Conservation (phyloP, 2,113 vertebrate genomes). For the Caranx ignobilis region DNA sequence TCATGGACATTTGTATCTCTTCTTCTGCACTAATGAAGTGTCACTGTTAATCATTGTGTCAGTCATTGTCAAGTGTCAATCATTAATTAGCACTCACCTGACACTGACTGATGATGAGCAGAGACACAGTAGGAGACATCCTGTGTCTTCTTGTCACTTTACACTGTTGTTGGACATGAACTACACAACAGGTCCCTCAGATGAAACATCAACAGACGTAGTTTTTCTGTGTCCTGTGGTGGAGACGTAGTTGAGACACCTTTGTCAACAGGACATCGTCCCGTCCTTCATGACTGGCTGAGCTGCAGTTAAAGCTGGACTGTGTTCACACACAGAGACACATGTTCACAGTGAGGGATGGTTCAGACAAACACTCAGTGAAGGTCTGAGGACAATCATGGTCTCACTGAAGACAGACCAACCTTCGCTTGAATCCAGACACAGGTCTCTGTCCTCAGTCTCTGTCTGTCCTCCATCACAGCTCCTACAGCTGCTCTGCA, state of each 20-base stretch:
- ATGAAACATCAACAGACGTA: neutral
- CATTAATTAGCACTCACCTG: constrained; percentile 42
- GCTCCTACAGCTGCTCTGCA: too few relatives aligned
- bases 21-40: constrained; percentile 41
- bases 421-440: neutral
- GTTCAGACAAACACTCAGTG: neutral
- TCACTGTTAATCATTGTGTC: constrained; percentile 15
- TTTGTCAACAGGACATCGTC: neutral
- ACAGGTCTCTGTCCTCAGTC: too few relatives aligned
- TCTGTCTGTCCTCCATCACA: too few relatives aligned
- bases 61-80: neutral
- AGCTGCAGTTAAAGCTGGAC: too few relatives aligned
- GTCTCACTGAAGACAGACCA: neutral
- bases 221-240: neutral
- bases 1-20: neutral
- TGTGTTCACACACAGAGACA: neutral
- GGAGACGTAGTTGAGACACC: neutral
- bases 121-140: constrained; percentile 20
- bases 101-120: constrained; percentile 21
- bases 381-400: neutral
- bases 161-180: neutral
- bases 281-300: neutral
- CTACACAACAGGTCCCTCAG: neutral
- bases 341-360: neutral
- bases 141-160: constrained; percentile 7